These are phyloP conservation scores for Dipus sagitta DNA, from an alignment of 2,797 vertebrate species.

Conservation along the genomic window DNA sequence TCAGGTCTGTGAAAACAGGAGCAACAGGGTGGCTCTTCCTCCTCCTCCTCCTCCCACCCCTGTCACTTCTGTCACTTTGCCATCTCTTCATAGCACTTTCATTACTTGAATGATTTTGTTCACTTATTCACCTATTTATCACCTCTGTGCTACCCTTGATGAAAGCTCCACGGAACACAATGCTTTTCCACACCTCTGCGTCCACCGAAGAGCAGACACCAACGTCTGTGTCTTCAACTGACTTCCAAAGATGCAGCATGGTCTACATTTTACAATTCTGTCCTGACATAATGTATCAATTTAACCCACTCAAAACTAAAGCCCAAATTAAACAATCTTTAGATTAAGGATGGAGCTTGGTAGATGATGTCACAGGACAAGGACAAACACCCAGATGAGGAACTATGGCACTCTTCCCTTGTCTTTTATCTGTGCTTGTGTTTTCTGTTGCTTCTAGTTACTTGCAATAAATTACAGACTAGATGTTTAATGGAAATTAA, in stretches of 20 bases:
- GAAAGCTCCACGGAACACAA: background rate
- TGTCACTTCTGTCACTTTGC: background rate
- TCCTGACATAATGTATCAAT: fast-evolving
- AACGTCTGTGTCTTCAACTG: background rate
- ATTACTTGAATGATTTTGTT: background rate
- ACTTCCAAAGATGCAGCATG: background rate
- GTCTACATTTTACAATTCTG: background rate
- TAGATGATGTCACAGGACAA: background rate
- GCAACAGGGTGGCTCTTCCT: no score
- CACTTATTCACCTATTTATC: background rate
- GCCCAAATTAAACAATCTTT: background rate
- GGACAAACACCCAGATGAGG: background rate
- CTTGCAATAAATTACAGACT: background rate
- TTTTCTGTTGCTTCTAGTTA: background rate
- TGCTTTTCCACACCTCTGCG: background rate
- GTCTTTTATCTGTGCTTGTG: background rate
- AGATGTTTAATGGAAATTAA: background rate
- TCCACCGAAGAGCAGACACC: background rate
- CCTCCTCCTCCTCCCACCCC: background rate
- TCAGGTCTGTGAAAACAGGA: background rate
- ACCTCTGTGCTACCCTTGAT: background rate
- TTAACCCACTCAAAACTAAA: background rate
- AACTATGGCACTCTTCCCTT: fast-evolving
- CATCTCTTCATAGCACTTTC: background rate
- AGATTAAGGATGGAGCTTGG: background rate